Conservation (phyloP, 2,113 vertebrate species). For the Lathamus discolor region DNA sequence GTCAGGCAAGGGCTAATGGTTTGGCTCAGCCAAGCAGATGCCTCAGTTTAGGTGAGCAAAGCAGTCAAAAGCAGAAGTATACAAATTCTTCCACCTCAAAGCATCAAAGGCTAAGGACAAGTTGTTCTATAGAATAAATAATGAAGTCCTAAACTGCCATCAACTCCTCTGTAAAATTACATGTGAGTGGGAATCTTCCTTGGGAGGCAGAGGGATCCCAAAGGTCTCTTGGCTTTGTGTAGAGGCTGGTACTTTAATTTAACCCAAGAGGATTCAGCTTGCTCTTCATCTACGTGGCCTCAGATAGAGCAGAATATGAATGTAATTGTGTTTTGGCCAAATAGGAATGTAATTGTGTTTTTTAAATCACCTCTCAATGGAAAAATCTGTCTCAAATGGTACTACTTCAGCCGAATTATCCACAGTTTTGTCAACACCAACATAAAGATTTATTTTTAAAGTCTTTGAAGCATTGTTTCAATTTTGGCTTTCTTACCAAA, state of each 20-base stretch:
- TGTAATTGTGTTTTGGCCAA: not conserved
- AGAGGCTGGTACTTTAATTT: not conserved
- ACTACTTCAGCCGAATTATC: not conserved
- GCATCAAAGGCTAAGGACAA: not conserved
- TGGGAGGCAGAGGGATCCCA: not conserved
- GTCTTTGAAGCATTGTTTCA: slow-evolving; percentile 53
- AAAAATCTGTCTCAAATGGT: slow-evolving; percentile 2
- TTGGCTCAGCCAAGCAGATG: not conserved
- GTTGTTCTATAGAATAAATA: not conserved
- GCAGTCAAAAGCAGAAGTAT: not conserved
- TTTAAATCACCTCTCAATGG: not conserved
- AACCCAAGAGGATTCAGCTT: not conserved
- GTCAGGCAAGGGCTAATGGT: rapidly evolving
- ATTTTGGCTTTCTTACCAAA: slow-evolving; percentile 42
- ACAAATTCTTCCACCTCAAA: not conserved
- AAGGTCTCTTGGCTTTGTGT: rapidly evolving
- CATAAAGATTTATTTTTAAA: slow-evolving; percentile 62
- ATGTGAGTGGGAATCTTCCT: not conserved
- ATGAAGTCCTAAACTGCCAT: not conserved
- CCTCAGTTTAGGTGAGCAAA: not conserved
- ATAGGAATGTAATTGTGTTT: not conserved
- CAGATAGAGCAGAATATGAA: not conserved
- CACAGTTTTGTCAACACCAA: slow-evolving; percentile 33
- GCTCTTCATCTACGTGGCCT: not conserved
- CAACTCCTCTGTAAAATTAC: not conserved